Percentiles rank a stretch among this genome's conserved stretches.
phyloP scores from a whole-genome alignment of 2,888 invertebrate species.

The Euclidia mi region DNA sequence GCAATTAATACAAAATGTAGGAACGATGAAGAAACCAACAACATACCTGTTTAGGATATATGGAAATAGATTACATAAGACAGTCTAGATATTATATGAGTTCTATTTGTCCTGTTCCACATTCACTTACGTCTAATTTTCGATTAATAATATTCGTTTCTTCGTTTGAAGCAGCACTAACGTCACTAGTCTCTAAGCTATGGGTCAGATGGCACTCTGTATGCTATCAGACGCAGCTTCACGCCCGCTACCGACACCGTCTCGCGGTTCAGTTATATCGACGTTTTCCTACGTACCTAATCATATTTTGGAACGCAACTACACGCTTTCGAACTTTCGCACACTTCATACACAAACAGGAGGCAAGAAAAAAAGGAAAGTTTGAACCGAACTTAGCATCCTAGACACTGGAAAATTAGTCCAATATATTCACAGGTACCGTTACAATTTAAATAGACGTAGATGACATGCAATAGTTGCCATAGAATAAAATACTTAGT shows the following conservation, averaged over 20 bases:
- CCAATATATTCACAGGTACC: conserved; percentile 42
- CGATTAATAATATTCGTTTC: conserved; percentile 86
- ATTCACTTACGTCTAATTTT: conserved; percentile 81
- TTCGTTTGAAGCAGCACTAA: conserved; percentile 85
- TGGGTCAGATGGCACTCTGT: conserved; percentile 86
- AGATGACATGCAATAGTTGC: conserved; percentile 45
- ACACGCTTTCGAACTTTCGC: conserved; percentile 46
- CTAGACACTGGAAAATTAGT: conserved; percentile 33
- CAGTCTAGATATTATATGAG: conserved; percentile 67
- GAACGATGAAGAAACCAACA: conserved; percentile 81
- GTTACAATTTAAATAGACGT: conserved; percentile 40
- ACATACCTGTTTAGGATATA: conserved; percentile 59
- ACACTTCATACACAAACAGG: conserved; percentile 28
- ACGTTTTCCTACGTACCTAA: conserved; percentile 45
- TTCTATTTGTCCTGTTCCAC: conserved; percentile 73
- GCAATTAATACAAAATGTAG: conserved; percentile 86
- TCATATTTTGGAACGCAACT: conserved; percentile 56
- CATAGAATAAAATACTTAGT: conserved; percentile 32
- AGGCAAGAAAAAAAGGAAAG: conserved; percentile 45
- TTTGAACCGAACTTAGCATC: conserved; percentile 21
- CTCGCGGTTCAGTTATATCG: conserved; percentile 57
- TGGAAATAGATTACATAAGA: conserved; percentile 64
- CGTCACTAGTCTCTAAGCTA: conserved; percentile 85
- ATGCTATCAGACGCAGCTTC: conserved; percentile 80
- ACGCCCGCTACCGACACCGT: conserved; percentile 55